Evolutionary conservation across 2,113 vertebrate species (phyloP).

Genomic region (Pterocles burchelli): DNA sequence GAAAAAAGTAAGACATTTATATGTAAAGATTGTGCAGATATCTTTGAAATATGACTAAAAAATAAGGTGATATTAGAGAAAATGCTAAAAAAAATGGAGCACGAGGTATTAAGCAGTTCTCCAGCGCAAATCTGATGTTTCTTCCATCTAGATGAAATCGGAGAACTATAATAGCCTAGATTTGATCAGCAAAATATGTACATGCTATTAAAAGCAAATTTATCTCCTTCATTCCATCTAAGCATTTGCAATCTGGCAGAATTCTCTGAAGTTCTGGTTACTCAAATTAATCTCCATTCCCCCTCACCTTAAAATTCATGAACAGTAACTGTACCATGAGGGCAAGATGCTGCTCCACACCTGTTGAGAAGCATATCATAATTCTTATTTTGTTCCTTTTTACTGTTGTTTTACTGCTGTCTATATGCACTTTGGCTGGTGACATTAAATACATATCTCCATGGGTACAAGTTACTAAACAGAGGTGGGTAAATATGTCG

Average conservation of each 20-base stretch:
- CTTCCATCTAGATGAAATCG: conserved; percentile 35
- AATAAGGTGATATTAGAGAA: conserved; percentile 2
- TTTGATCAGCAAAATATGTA: background rate
- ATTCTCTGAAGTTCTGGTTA: background rate
- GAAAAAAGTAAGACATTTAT: background rate
- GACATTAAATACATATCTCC: background rate
- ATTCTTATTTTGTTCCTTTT: background rate
- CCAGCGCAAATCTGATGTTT: conserved; percentile 44
- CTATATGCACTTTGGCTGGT: background rate
- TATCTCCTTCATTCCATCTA: background rate
- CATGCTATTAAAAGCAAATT: background rate
- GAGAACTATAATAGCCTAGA: conserved; percentile 32
- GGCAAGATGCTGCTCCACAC: background rate
- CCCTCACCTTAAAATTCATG: background rate
- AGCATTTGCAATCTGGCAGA: background rate
- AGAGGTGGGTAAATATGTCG: background rate
- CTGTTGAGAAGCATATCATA: background rate
- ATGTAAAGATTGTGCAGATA: background rate
- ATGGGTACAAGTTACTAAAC: background rate
- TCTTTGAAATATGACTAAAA: conserved; percentile 1
- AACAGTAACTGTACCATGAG: background rate
- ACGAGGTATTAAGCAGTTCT: conserved; percentile 57
- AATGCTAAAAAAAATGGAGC: background rate
- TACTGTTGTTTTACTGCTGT: background rate
- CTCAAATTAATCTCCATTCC: background rate